Evolutionary conservation across 2,888 invertebrate genomes (phyloP), one percentile per base, ranked within the genome.

Genomic region (Nebria salina): DNA sequence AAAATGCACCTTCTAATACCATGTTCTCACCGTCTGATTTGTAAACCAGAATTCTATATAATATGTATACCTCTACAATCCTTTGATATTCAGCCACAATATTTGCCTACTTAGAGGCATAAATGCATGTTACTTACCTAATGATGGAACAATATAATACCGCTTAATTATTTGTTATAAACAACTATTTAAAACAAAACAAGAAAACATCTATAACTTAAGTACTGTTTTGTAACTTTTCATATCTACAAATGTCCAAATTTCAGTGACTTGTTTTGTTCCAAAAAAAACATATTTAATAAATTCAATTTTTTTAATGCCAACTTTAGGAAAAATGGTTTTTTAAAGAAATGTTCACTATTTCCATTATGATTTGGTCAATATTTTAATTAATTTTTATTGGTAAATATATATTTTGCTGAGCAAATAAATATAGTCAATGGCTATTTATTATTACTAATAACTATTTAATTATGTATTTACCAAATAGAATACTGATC

Each of bases 51-150:
- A 54, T 54, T 54, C 54, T 54, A 54, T 7, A 54, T 54, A 20
- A 70, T 70, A 15, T 70, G 25, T 70, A 70, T 13, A 70, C n/a
- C n/a, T 20, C 11, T 20, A 72, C 25, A 26, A 7, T 72, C 34
- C 73, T 54, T 64, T 73, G 74, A 78, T 74, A 74, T 64, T 78
- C 65, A 66, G 74, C 73, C 70, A 73, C 73, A 74, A 41, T 73
- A 74, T 72, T 54, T 54, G 54, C 13, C 54, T 70, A 70, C 77
- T 74, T 78, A 78, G 78, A 74, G 78, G 74, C 78, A 72, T 78
- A 78, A 78, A 73, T 77, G 77, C 77, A 77, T 77, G 77, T 77
- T 77, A 77, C 8, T 54, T 54, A 77, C 8, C 8, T 54, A 54
- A 54, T 54, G 54, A 54, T 72, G 72, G 54, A 72, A 77, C 20